Conservation (phyloP, 2,113 vertebrate species). For the Oryzias curvinotus region DNA sequence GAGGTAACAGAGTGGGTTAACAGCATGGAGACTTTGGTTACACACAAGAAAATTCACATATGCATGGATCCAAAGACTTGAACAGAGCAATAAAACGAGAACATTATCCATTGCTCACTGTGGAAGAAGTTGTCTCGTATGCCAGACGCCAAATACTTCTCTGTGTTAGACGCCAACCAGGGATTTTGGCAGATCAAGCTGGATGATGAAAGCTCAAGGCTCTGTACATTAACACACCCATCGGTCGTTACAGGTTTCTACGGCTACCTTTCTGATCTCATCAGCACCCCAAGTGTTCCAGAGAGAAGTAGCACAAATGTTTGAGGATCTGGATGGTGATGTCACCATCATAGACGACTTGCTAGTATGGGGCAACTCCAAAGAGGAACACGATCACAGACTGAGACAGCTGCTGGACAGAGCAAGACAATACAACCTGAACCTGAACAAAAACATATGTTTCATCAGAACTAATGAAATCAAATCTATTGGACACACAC, state of each 20-base stretch:
- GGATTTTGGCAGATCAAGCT: no score
- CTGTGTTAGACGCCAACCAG: no score
- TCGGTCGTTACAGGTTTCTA: no score
- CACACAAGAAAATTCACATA: no score
- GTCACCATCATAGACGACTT: constrained; percentile 13
- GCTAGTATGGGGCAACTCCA: not conserved
- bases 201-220: no score
- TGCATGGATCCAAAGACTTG: no score
- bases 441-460: constrained; percentile 9
- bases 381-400: not conserved
- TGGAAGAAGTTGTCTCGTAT: constrained; percentile 27
- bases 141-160: constrained; percentile 29
- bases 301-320: constrained; percentile 12
- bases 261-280: constrained; percentile 20
- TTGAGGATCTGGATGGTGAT: no score
- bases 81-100: no score
- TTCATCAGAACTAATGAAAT: constrained; percentile 3
- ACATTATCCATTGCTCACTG: not conserved
- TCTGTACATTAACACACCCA: constrained; percentile 17
- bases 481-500: constrained; percentile 3
- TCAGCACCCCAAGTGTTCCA: constrained; percentile 18
- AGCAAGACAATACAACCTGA: not conserved
- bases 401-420: not conserved
- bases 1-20: no score
- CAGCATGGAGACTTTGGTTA: no score